phyloP scores from a whole-genome alignment of 1,140 invertebrate genomes.

The Laodelphax striatellus region DNA sequence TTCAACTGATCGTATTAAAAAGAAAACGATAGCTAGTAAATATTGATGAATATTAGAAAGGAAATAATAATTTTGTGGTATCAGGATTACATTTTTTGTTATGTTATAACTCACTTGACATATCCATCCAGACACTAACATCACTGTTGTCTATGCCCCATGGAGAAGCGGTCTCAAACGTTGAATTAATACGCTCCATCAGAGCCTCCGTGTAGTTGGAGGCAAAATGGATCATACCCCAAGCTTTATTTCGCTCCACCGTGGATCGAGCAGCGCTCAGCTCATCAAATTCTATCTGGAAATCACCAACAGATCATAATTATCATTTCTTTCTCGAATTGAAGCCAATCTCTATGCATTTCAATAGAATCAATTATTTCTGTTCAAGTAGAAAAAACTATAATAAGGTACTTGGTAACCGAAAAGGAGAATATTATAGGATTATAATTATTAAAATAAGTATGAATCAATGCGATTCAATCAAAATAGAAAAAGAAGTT shows the following conservation, averaged over 20 bases:
- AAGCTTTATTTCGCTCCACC: conserved; percentile 45
- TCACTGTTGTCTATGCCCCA: conserved; percentile 42
- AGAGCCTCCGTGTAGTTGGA: conserved; percentile 62
- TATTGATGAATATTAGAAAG: background rate
- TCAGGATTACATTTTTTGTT: background rate
- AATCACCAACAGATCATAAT: conserved; percentile 12
- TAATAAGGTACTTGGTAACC: no score
- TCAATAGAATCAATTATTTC: no score
- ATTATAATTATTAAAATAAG: no score
- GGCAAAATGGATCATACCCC: conserved; percentile 59
- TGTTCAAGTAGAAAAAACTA: no score
- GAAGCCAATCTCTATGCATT: no score
- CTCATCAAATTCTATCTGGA: conserved; percentile 40
- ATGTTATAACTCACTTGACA: conserved; percentile 43
- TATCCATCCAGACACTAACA: conserved; percentile 55
- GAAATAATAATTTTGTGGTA: background rate
- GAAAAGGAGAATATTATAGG: no score
- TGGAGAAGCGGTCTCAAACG: conserved; percentile 35
- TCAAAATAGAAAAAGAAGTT: no score
- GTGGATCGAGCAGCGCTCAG: conserved; percentile 43
- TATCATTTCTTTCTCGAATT: no score
- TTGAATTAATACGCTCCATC: conserved; percentile 36
- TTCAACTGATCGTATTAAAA: no score
- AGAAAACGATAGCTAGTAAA: background rate
- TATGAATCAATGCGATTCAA: no score